phyloP scores from a whole-genome alignment of 2,113 vertebrate species.

The Crocuta crocuta region DNA sequence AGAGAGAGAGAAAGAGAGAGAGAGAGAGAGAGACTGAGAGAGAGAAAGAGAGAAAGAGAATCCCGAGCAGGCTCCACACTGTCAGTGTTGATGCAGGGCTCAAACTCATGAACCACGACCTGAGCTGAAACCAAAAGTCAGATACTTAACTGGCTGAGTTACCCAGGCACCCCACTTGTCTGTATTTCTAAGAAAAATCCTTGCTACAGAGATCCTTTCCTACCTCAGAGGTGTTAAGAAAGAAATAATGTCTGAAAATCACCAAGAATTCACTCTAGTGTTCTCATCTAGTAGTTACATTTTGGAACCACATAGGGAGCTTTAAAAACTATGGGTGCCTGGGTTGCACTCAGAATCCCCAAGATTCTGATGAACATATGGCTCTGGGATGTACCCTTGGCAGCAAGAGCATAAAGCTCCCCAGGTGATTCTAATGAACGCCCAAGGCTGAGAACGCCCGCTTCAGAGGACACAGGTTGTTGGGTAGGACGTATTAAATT shows the following conservation, averaged over 20 bases:
- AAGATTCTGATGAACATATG: not conserved
- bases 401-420: not conserved
- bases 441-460: not conserved
- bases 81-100: no score
- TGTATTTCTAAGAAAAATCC: not conserved
- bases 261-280: not conserved
- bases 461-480: not conserved
- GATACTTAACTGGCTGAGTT: no score
- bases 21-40: no score
- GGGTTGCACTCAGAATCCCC: not conserved
- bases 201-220: not conserved
- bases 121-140: no score
- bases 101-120: no score
- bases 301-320: not conserved
- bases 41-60: no score
- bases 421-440: not conserved
- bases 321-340: not conserved
- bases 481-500: not conserved
- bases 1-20: no score
- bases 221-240: not conserved
- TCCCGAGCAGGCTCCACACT: no score
- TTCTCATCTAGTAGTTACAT: not conserved
- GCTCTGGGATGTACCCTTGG: not conserved
- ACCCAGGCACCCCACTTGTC: no score
- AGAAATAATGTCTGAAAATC: conserved; percentile 23